Evolutionary conservation across 2,797 vertebrate species (phyloP).

Genomic region (Enteromius paludinosus): DNA sequence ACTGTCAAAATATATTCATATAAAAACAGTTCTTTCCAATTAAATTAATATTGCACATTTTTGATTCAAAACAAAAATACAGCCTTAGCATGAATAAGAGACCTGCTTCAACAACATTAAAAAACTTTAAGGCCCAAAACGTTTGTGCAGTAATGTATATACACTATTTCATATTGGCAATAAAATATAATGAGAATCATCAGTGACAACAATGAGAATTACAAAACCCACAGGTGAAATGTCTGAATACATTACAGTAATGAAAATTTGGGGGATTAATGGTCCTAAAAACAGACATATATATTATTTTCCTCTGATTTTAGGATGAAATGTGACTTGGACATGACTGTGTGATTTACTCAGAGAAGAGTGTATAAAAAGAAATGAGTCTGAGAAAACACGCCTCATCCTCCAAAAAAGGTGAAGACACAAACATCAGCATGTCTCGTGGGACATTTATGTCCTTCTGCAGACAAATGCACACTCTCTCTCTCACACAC

Average conservation of each 20-base stretch:
- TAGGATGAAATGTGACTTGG: neutral
- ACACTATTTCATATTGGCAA: neutral
- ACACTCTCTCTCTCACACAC: neutral
- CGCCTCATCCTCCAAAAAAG: neutral
- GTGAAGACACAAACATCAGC: constrained; percentile 7
- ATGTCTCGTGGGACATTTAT: constrained; percentile 2
- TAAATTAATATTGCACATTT: neutral
- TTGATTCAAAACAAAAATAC: neutral
- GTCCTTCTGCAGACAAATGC: constrained; percentile 21
- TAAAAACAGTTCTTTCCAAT: neutral
- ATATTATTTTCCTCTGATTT: neutral
- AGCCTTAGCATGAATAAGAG: neutral
- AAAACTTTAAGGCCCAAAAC: neutral
- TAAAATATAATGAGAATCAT: neutral
- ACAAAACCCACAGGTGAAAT: neutral
- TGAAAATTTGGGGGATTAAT: neutral
- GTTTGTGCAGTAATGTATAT: neutral
- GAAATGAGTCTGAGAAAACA: neutral
- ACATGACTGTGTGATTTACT: neutral
- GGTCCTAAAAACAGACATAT: neutral
- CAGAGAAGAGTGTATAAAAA: neutral
- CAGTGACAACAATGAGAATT: neutral
- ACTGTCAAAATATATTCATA: neutral
- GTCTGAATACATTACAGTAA: neutral
- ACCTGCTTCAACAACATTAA: neutral